Conservation (phyloP, 1,140 invertebrate genomes). For the Micrasema longulum region DNA sequence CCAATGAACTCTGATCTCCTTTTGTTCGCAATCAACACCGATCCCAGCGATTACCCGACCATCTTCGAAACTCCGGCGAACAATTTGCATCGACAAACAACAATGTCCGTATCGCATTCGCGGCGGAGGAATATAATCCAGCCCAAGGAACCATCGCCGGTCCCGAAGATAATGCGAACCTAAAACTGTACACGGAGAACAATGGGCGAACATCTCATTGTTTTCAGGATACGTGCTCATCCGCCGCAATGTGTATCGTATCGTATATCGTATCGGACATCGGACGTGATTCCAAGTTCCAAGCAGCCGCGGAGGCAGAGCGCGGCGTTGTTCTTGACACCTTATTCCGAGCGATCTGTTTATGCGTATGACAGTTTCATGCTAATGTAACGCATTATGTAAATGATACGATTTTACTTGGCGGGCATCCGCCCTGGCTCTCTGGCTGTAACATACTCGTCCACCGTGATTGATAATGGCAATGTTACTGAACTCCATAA, state of each 20-base stretch:
- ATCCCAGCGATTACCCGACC: neutral
- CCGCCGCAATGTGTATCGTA: too few relatives aligned
- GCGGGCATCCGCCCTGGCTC: neutral
- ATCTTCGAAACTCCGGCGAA: neutral
- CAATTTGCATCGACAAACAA: neutral
- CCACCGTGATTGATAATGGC: too few relatives aligned
- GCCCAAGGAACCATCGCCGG: neutral
- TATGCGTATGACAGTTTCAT: slow-evolving; percentile 25
- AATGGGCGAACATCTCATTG: slow-evolving; percentile 29
- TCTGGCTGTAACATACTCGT: too few relatives aligned
- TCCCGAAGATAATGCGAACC: neutral
- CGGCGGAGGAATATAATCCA: neutral
- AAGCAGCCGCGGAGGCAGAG: too few relatives aligned
- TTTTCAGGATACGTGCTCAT: slow-evolving; percentile 18
- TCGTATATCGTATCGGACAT: neutral
- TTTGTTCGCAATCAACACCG: neutral
- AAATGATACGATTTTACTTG: slow-evolving; percentile 8
- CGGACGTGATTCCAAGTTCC: slow-evolving; percentile 22
- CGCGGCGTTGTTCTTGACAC: too few relatives aligned
- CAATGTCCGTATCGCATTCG: neutral
- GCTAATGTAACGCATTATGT: slow-evolving; percentile 27
- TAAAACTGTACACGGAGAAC: slow-evolving; percentile 26
- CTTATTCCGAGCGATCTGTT: neutral
- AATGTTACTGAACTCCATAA: too few relatives aligned
- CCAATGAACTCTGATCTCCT: too few relatives aligned